Evolutionary conservation across 2,113 vertebrate genomes (phyloP).

Genomic region (Ranitomeya variabilis): DNA sequence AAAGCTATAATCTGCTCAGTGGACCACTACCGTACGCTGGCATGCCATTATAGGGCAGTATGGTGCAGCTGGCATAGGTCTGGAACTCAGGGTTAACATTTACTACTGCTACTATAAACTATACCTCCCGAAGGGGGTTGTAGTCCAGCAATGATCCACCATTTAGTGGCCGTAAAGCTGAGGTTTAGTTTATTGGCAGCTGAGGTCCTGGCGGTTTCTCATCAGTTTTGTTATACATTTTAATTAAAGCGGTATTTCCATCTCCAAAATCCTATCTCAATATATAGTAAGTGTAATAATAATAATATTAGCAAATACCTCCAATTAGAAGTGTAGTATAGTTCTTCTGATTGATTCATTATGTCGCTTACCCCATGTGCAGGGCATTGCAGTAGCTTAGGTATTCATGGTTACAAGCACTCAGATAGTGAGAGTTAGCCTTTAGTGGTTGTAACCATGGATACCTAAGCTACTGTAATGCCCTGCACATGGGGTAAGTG

Average conservation of each 20-base stretch:
- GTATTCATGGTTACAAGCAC: no score
- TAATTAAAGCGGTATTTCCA: neutral
- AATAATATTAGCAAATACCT: no score
- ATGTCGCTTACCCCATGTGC: no score
- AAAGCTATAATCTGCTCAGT: neutral
- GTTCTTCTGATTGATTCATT: no score
- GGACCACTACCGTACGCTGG: neutral
- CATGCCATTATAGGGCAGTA: neutral
- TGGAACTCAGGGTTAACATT: conserved; percentile 13
- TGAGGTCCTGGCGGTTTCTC: neutral
- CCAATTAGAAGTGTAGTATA: no score
- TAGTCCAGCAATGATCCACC: neutral
- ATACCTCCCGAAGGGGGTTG: neutral
- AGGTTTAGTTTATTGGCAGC: conserved; percentile 12
- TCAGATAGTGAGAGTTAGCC: no score
- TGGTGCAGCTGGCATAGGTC: neutral
- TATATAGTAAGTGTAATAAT: no score
- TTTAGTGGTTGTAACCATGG: no score
- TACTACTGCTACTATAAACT: neutral
- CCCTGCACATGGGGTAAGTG: no score
- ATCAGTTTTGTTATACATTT: conserved; percentile 2
- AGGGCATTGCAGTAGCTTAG: no score
- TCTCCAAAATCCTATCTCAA: no score
- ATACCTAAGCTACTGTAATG: no score
- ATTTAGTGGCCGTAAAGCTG: neutral